phyloP scores from a whole-genome alignment of 2,113 vertebrate genomes.

The Xyrauchen texanus region DNA sequence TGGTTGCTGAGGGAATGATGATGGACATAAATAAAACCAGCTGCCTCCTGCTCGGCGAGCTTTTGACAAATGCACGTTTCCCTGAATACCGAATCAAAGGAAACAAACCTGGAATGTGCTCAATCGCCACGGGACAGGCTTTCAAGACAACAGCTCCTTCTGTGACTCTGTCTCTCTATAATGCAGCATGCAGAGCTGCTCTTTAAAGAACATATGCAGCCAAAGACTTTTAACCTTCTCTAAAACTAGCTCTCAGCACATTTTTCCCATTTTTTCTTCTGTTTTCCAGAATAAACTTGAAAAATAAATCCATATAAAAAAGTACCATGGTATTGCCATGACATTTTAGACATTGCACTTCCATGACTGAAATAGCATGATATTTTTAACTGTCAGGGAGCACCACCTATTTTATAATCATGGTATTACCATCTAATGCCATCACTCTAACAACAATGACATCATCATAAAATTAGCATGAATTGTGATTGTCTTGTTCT shows the following conservation, averaged over 20 bases:
- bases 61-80: slow-evolving; percentile 66
- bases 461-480: too few relatives aligned
- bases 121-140: slow-evolving; percentile 46
- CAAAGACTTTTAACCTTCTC: background rate
- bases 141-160: slow-evolving; percentile 39
- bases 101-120: slow-evolving; percentile 56
- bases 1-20: slow-evolving; percentile 60
- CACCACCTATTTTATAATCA: background rate
- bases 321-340: background rate
- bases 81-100: slow-evolving; percentile 65
- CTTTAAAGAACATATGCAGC: slow-evolving; percentile 19
- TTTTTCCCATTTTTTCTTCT: background rate
- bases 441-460: background rate
- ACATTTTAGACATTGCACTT: background rate
- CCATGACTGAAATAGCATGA: too few relatives aligned
- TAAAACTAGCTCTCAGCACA: background rate
- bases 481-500: too few relatives aligned
- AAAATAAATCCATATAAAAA: background rate
- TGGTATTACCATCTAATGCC: background rate
- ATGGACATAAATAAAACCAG: slow-evolving; percentile 59
- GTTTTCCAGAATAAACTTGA: background rate
- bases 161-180: slow-evolving; percentile 8
- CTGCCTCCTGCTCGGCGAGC: slow-evolving; percentile 51
- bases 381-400: background rate
- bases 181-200: slow-evolving; percentile 20